phyloP scores from a whole-genome alignment of 2,888 invertebrate species.

The Apamea sordens region DNA sequence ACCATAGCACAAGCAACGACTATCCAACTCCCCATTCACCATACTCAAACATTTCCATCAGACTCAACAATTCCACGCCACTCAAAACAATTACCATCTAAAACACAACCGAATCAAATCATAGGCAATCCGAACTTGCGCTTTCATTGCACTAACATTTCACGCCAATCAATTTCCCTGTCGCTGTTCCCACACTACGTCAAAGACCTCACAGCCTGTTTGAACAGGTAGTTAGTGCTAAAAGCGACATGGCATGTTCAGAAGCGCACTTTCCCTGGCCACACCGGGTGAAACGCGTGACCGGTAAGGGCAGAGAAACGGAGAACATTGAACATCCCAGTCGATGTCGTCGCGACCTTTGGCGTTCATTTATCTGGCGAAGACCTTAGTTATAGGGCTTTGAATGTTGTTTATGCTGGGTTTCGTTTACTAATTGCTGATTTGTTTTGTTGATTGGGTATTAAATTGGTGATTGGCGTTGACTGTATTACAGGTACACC shows the following conservation, averaged over 20 bases:
- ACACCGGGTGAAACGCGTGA: slow-evolving; percentile 74
- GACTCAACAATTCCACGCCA: slow-evolving; percentile 19
- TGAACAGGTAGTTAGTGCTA: slow-evolving; percentile 76
- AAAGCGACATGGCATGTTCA: slow-evolving; percentile 71
- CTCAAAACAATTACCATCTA: slow-evolving; percentile 39
- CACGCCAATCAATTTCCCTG: slow-evolving; percentile 67
- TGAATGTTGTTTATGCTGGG: slow-evolving; percentile 36
- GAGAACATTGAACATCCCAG: slow-evolving; percentile 71
- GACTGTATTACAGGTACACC: not conserved
- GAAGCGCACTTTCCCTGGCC: slow-evolving; percentile 79
- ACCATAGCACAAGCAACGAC: not conserved
- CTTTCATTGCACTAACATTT: slow-evolving; percentile 63
- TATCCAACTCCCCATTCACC: not conserved
- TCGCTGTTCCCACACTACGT: slow-evolving; percentile 73
- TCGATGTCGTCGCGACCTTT: slow-evolving; percentile 78
- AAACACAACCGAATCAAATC: slow-evolving; percentile 35
- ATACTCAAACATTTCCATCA: not conserved
- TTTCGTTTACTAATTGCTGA: slow-evolving; percentile 21
- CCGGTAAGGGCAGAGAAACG: slow-evolving; percentile 83
- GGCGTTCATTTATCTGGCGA: slow-evolving; percentile 65
- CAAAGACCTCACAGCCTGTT: slow-evolving; percentile 73
- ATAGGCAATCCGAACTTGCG: slow-evolving; percentile 34
- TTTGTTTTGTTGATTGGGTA: not conserved
- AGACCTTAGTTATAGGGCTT: slow-evolving; percentile 40
- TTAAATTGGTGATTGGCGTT: not conserved